Percentiles rank a stretch among this genome's conserved stretches.
Evolutionary conservation across 1,140 invertebrate species (phyloP).

Genomic region (Cydia pomonella): DNA sequence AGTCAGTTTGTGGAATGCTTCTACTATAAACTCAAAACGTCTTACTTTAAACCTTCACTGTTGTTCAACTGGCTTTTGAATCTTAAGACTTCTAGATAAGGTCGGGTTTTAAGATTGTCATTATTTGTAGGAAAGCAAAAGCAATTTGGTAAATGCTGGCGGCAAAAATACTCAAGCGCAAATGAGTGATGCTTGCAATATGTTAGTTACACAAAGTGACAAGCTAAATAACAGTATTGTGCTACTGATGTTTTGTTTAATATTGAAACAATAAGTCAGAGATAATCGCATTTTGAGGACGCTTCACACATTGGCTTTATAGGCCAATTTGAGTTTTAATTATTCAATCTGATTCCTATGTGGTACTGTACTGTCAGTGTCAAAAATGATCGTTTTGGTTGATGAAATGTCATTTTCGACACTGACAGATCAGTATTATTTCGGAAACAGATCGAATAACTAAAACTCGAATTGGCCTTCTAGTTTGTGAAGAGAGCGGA

Average conservation of each 20-base stretch:
- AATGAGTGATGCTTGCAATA: slow-evolving; percentile 52
- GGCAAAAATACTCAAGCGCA: slow-evolving; percentile 20
- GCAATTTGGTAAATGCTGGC: slow-evolving; percentile 30
- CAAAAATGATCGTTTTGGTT: no score
- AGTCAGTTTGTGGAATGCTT: slow-evolving; percentile 9
- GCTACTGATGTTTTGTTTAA: slow-evolving; percentile 48
- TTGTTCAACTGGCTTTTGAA: neutral
- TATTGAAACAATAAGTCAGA: slow-evolving; percentile 28
- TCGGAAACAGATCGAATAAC: no score
- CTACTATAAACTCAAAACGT: slow-evolving; percentile 16
- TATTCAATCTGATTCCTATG: no score
- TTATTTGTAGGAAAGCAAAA: slow-evolving; percentile 27
- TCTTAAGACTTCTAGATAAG: slow-evolving; percentile 31
- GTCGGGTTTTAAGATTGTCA: slow-evolving; percentile 26
- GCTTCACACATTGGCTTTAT: neutral
- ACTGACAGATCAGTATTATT: no score
- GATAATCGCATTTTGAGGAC: neutral
- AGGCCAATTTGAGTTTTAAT: no score
- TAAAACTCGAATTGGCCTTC: no score
- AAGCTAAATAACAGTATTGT: slow-evolving; percentile 49
- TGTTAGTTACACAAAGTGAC: slow-evolving; percentile 48
- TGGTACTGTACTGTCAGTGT: no score
- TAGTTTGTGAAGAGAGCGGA: neutral
- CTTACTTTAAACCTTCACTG: slow-evolving; percentile 1
- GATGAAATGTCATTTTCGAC: no score